Evolutionary conservation across 2,888 invertebrate genomes (phyloP), one percentile per base, ranked within the genome.

Genomic region (Tinea trinotella): DNA sequence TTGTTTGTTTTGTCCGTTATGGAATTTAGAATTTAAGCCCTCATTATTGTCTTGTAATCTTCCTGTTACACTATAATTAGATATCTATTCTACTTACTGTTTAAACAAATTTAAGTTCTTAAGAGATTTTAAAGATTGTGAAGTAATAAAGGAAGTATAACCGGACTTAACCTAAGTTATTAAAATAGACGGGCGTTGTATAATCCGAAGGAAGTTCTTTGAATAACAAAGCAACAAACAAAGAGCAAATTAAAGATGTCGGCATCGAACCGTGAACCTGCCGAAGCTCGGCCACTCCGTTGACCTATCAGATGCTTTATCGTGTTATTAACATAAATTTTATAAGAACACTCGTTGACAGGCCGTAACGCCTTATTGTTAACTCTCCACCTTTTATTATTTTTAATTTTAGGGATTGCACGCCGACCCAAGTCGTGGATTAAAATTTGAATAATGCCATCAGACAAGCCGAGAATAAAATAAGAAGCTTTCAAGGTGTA

Each of bases 391-490:
- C 55, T 19, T 34, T 56, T 48, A 22, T 55, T 53, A 52, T 64
- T 65, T 66, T 67, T 65, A 67, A 67, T 65, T 65, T 64, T 57
- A 58, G 57, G 61, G 60, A 62, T 65, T 62, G 65, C 62, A 58
- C 44, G 55, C 52, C 48, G 30, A 40, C 54, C 55, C 56, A 24
- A 50, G 50, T 22, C 48, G 48, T 55, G 60, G 62, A 61, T 59
- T 61, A 63, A 57, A 62, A 65, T 68, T 68, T 66, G 64, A 69
- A 68, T 68, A 67, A 69, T 63, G 59, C 61, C 62, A 58, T 63
- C 65, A 65, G 64, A 62, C 62, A 63, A 62, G 59, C 64, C 62
- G 60, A 58, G 62, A 62, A 63, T 60, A 61, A 62, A 64, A 67
- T 64, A 67, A 63, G 61, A 22, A 46, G 17, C 40, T 49, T 24